Percentiles rank a stretch among this genome's conserved stretches.
Conservation (phyloP, 2,113 vertebrate genomes). For the Narcine bancroftii region DNA sequence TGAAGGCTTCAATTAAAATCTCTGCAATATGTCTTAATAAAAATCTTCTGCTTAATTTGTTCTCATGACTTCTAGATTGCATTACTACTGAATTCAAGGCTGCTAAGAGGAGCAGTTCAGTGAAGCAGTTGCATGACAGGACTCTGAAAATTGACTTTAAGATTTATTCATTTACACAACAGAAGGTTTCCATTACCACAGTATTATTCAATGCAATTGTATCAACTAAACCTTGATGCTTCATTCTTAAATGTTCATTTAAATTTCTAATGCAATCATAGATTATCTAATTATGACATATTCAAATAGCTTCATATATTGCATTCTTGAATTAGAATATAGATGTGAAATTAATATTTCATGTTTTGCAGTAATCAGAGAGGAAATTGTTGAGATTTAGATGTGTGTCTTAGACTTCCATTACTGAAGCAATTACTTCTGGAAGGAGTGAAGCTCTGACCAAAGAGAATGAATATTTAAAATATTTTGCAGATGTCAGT, state of each 20-base stretch:
- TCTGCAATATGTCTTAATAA: not conserved
- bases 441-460: too few species aligned
- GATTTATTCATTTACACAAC: not conserved
- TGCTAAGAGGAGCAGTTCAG: not conserved
- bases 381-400: not conserved
- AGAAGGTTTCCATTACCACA: not conserved
- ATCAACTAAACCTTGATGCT: not conserved
- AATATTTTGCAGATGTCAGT: not conserved
- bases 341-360: conserved; percentile 34
- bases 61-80: not conserved
- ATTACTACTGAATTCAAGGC: not conserved
- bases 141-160: conserved; percentile 1
- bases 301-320: not conserved
- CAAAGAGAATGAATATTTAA: not conserved
- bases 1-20: not conserved
- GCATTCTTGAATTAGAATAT: conserved; percentile 4
- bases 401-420: not conserved
- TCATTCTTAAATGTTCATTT: not conserved
- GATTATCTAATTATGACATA: conserved; percentile 34
- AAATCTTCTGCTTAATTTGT: not conserved
- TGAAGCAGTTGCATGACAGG: not conserved
- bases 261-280: conserved; percentile 36
- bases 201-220: not conserved
- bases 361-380: not conserved
- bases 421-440: not conserved